These are phyloP conservation scores for Cataglyphis cursor DNA, from an alignment of 2,888 invertebrate genomes.

Conservation along the genomic window DNA sequence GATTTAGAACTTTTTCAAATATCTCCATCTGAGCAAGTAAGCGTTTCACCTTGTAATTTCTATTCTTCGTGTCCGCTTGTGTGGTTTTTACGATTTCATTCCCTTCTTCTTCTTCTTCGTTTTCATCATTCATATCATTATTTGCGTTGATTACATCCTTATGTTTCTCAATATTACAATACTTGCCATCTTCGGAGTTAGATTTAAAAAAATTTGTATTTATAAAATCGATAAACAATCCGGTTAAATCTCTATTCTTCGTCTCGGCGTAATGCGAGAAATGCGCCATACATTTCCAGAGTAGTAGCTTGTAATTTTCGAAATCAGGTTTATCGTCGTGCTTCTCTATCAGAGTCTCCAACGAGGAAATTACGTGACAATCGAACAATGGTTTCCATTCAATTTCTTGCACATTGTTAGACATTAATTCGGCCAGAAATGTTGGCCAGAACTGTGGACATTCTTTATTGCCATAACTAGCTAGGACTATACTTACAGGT, in stretches of 20 bases:
- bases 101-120: conserved; percentile 85
- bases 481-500: conserved; percentile 92
- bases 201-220: conserved; percentile 90
- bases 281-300: conserved; percentile 93
- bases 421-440: conserved; percentile 89
- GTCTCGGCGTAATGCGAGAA: conserved; percentile 93
- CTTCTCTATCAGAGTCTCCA: conserved; percentile 79
- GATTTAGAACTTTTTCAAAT: conserved; percentile 93
- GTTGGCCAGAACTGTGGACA: conserved; percentile 91
- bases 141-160: conserved; percentile 54
- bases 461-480: conserved; percentile 89
- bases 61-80: conserved; percentile 56
- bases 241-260: conserved; percentile 93
- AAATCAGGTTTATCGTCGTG: conserved; percentile 90
- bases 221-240: conserved; percentile 93
- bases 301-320: conserved; percentile 91
- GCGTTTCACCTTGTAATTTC: conserved; percentile 83
- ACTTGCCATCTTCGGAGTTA: conserved; percentile 88
- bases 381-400: conserved; percentile 65
- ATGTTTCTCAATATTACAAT: conserved; percentile 88
- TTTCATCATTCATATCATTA: conserved; percentile 82
- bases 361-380: conserved; percentile 75
- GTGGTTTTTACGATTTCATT: conserved; percentile 68
- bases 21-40: conserved; percentile 91
- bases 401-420: conserved; percentile 80